These are phyloP conservation scores for Gobio gobio DNA, from an alignment of 2,113 vertebrate genomes.

Conservation along the genomic window DNA sequence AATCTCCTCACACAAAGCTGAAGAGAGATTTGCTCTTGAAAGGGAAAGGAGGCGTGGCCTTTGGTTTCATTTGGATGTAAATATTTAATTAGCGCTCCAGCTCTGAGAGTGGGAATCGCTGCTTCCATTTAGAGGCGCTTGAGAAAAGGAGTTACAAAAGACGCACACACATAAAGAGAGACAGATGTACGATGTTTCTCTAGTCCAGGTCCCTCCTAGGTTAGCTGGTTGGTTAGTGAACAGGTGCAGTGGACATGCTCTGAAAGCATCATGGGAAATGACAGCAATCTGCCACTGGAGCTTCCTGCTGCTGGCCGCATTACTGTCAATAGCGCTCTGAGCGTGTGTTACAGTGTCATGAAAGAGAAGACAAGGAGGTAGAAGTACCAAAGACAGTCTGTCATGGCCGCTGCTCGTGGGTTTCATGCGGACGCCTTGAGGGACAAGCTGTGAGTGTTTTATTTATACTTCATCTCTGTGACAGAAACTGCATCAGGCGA, in stretches of 20 bases:
- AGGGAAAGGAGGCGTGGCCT: neutral
- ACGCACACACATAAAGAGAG: neutral
- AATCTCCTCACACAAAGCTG: neutral
- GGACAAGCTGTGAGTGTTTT: conserved; percentile 6
- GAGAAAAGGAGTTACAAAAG: neutral
- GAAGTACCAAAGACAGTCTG: neutral
- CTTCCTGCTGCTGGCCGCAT: neutral
- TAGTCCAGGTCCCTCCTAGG: conserved; percentile 36
- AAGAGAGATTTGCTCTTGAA: conserved; percentile 16
- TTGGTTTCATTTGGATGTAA: conserved; percentile 10
- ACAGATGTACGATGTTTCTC: conserved; percentile 31
- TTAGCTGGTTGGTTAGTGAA: conserved; percentile 46
- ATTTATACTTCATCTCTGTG: neutral
- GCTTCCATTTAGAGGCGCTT: neutral
- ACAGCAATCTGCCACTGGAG: conserved; percentile 14
- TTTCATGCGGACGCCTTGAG: conserved; percentile 8
- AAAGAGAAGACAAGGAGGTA: conserved; percentile 33
- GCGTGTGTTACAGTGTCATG: conserved; percentile 30
- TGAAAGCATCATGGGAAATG: conserved; percentile 16
- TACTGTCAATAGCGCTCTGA: neutral
- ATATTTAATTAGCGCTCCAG: conserved; percentile 45
- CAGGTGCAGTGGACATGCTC: conserved; percentile 44
- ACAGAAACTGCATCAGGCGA: conserved; percentile 8
- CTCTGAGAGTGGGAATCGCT: conserved; percentile 23
- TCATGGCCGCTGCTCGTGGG: neutral